A percentile compares a stretch with the other conserved stretches of the same genome.
Conservation (phyloP, 2,113 vertebrate genomes). For the Mionectes macconnelli region DNA sequence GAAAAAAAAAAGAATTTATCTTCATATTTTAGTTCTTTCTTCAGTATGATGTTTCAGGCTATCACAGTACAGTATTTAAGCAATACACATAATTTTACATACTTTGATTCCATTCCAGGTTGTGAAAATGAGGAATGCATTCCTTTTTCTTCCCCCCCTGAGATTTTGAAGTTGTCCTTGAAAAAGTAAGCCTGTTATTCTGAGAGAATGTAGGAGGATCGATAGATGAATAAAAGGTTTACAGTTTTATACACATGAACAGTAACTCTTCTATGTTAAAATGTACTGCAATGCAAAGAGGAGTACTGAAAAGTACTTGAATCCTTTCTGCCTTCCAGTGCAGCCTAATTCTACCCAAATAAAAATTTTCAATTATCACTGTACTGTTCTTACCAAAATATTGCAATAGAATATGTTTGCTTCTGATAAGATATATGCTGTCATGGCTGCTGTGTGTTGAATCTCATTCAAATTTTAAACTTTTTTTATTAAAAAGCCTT, state of each 20-base stretch:
- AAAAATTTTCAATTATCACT: not conserved
- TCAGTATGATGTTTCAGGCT: not conserved
- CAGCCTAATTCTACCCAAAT: not conserved
- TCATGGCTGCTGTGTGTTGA: not conserved
- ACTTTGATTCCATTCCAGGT: constrained; percentile 69
- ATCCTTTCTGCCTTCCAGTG: not conserved
- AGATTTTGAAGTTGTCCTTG: constrained; percentile 81
- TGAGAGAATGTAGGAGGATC: not conserved
- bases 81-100: not conserved
- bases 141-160: constrained; percentile 68
- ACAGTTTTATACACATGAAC: not conserved
- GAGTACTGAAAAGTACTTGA: not conserved
- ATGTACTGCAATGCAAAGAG: not conserved
- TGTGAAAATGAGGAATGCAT: constrained; percentile 39
- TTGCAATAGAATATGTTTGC: not conserved
- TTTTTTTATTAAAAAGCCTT: not conserved
- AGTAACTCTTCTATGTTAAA: not conserved
- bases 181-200: constrained; percentile 72
- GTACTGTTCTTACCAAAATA: not conserved
- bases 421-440: not conserved
- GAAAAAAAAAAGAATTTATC: not conserved
- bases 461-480: not conserved
- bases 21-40: not conserved
- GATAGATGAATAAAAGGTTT: not conserved
- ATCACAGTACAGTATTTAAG: not conserved